phyloP scores from a whole-genome alignment of 2,888 invertebrate genomes.

The Epiblema foenella region DNA sequence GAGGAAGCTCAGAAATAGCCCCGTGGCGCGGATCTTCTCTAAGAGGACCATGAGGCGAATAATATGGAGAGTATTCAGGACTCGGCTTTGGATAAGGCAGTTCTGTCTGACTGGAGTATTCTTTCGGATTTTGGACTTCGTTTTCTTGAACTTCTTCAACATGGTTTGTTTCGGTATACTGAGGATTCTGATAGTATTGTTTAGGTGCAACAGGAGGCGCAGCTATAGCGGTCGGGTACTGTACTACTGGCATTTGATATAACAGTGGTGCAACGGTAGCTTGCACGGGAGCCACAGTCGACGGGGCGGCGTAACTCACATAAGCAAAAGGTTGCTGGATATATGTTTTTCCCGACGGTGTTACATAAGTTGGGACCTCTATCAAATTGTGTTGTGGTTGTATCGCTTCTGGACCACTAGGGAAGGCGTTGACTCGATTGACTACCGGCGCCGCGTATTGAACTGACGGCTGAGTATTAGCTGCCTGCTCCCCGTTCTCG shows the following conservation, averaged over 20 bases:
- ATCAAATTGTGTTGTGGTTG: conserved; percentile 68
- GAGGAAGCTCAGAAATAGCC: conserved; percentile 66
- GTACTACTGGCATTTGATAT: conserved; percentile 68
- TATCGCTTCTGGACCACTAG: conserved; percentile 60
- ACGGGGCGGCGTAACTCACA: conserved; percentile 64
- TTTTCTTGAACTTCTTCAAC: conserved; percentile 63
- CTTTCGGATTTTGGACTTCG: conserved; percentile 61
- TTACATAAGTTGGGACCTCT: conserved; percentile 66
- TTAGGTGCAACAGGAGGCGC: conserved; percentile 62
- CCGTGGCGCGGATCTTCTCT: conserved; percentile 65
- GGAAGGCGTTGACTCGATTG: conserved; percentile 56
- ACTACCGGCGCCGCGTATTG: conserved; percentile 58
- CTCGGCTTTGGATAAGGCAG: conserved; percentile 56
- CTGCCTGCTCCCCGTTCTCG: conserved; percentile 59
- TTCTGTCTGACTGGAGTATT: conserved; percentile 64
- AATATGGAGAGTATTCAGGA: conserved; percentile 66
- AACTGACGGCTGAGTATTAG: conserved; percentile 53
- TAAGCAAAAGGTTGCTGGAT: conserved; percentile 65
- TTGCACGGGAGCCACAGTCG: conserved; percentile 64
- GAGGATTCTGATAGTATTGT: conserved; percentile 62
- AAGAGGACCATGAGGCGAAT: conserved; percentile 65
- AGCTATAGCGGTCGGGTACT: conserved; percentile 62
- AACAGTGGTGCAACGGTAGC: conserved; percentile 46
- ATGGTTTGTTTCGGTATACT: conserved; percentile 64
- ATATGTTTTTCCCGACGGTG: conserved; percentile 65